A percentile compares a stretch with the other conserved stretches of the same genome.
Conservation (phyloP, 2,113 vertebrate species). For the Charina bottae region DNA sequence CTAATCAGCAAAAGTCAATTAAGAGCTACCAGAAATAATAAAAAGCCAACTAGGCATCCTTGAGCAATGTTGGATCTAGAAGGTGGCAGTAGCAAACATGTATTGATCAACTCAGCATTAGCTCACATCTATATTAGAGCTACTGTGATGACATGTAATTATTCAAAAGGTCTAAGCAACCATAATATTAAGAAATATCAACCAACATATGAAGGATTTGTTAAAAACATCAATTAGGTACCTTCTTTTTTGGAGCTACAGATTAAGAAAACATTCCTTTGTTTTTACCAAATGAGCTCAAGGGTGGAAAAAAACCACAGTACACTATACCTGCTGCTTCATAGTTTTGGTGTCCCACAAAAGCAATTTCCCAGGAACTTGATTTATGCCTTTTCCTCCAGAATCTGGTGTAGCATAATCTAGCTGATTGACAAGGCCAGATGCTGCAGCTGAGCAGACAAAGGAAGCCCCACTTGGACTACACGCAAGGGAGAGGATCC, state of each 20-base stretch:
- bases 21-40: no score
- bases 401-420: slow-evolving; percentile 58
- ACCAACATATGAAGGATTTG: background rate
- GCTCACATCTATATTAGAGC: background rate
- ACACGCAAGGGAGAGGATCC: slow-evolving; percentile 93
- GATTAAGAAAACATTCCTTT: background rate
- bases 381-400: slow-evolving; percentile 68
- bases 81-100: background rate
- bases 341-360: slow-evolving; percentile 98
- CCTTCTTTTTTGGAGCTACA: slow-evolving; percentile 16
- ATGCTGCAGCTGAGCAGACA: slow-evolving; percentile 91
- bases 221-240: background rate
- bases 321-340: slow-evolving; percentile 89
- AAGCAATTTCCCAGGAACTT: slow-evolving; percentile 87
- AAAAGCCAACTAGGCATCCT: background rate
- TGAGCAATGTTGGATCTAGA: background rate
- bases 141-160: background rate
- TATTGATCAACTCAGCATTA: background rate
- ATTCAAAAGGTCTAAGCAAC: background rate
- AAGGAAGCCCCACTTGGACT: slow-evolving; percentile 94
- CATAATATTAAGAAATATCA: background rate
- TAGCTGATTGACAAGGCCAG: slow-evolving; percentile 59
- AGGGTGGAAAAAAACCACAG: background rate
- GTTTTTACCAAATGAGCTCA: slow-evolving; percentile 29
- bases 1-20: no score